phyloP scores from a whole-genome alignment of 2,113 vertebrate genomes.

The Chlorodrepanis virens region DNA sequence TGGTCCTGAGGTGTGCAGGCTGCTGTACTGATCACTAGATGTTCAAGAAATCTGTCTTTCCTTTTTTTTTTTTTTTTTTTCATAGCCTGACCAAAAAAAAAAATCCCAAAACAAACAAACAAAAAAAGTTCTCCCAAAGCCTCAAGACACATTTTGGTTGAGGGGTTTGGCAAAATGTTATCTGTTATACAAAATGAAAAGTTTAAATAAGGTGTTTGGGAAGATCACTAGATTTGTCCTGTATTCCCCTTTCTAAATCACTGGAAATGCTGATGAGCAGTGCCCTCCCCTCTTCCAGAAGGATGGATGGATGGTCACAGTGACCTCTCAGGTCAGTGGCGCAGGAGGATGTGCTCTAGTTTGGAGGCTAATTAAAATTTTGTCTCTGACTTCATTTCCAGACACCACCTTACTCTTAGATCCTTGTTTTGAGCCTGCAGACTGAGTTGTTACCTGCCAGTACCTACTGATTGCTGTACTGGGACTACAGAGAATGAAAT shows the following conservation, averaged over 20 bases:
- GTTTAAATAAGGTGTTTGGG: neutral
- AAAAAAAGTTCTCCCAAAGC: neutral
- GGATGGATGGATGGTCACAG: neutral
- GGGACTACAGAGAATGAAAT: neutral
- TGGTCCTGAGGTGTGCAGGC: neutral
- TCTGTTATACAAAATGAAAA: neutral
- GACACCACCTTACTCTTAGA: neutral
- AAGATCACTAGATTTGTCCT: neutral
- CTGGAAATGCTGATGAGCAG: neutral
- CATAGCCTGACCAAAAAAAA: neutral
- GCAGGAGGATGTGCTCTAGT: accelerated
- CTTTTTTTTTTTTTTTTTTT: neutral
- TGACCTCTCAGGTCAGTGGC: accelerated
- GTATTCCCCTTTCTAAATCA: neutral
- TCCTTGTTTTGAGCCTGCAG: neutral
- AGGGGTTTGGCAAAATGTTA: neutral
- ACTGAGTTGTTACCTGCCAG: neutral
- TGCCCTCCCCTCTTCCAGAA: neutral
- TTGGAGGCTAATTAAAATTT: neutral
- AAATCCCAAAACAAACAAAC: neutral
- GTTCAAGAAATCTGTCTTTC: neutral
- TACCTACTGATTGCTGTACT: neutral
- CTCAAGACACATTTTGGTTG: accelerated
- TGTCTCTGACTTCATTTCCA: neutral
- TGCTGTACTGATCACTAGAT: neutral